Evolutionary conservation across 2,888 invertebrate genomes (phyloP), one percentile per base, ranked within the genome.

Genomic region (Opisthograptis luteolata): DNA sequence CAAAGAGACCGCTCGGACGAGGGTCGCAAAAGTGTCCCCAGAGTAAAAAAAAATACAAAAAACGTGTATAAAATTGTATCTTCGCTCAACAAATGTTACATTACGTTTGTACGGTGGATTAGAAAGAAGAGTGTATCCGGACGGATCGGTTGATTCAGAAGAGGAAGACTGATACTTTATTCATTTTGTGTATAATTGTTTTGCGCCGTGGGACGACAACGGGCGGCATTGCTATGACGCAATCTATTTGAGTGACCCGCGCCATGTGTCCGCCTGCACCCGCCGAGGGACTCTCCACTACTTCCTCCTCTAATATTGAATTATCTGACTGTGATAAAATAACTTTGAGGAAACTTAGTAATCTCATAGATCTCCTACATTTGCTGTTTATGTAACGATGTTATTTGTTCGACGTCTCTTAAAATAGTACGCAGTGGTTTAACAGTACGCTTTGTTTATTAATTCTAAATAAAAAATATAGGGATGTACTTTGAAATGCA

Each of bases 1-100:
- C 90, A 88, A 89, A 89, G 89, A 88, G 89, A 83, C 88, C 87
- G 90, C 87, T 85, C 84, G 90, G 90, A 90, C 90, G 88, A 90
- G 90, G 89, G 90, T 90, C 87, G 87, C 86, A 86, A 88, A 90
- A 88, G 86, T 87, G 90, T 90, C 91, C 91, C 91, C 73, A 77
- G 91, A 89, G 90, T 81, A 46, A 55, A 59, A 81, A 59, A 81
- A 88, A 87, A 89, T 81, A 85, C 86, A 89, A 87, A 88, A 86
- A 79, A 89, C 80, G 82, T 84, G 84, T 87, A 87, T 75, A 59
- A 62, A 63, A 60, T 84, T 85, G 87, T 87, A 83, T 82, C 81
- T 82, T 80, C 79, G 76, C 73, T 81, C 79, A 78, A 77, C 81
- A 81, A 84, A 82, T 73, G 76, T 74, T 73, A 71, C 82, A 77